phyloP scores from a whole-genome alignment of 2,888 invertebrate species.

The Helleia helle region DNA sequence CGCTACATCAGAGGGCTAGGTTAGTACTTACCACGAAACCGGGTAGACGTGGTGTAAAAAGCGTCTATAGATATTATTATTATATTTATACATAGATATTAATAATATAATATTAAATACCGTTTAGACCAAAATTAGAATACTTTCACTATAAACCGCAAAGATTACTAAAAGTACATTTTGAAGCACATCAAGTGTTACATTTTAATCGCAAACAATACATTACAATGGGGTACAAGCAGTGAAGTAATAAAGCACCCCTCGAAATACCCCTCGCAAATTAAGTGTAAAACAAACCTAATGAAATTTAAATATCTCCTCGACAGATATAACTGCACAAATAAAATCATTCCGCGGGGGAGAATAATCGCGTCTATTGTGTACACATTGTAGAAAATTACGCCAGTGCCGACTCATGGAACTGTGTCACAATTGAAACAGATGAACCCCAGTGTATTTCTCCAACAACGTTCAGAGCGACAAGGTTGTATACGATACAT shows the following conservation, averaged over 20 bases:
- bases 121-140: too few species aligned
- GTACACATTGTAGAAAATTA: slow-evolving; percentile 55
- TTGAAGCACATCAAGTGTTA: neutral
- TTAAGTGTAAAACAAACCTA: slow-evolving; percentile 75
- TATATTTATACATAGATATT: too few species aligned
- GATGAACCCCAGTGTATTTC: slow-evolving; percentile 21
- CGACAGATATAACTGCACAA: slow-evolving; percentile 69
- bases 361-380: slow-evolving; percentile 68
- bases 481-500: slow-evolving; percentile 43
- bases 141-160: too few species aligned
- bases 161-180: neutral
- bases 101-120: too few species aligned
- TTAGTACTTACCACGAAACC: too few species aligned
- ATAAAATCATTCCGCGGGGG: slow-evolving; percentile 70
- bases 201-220: slow-evolving; percentile 56
- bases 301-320: slow-evolving; percentile 74
- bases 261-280: slow-evolving; percentile 66
- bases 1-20: too few species aligned
- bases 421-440: slow-evolving; percentile 40
- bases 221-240: slow-evolving; percentile 54
- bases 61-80: too few species aligned
- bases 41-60: too few species aligned
- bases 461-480: slow-evolving; percentile 31
- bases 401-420: slow-evolving; percentile 39
- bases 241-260: slow-evolving; percentile 48